Percentiles rank a stretch among this genome's conserved stretches.
Evolutionary conservation across 2,888 invertebrate species (phyloP).

Genomic region (Orthosia gothica): DNA sequence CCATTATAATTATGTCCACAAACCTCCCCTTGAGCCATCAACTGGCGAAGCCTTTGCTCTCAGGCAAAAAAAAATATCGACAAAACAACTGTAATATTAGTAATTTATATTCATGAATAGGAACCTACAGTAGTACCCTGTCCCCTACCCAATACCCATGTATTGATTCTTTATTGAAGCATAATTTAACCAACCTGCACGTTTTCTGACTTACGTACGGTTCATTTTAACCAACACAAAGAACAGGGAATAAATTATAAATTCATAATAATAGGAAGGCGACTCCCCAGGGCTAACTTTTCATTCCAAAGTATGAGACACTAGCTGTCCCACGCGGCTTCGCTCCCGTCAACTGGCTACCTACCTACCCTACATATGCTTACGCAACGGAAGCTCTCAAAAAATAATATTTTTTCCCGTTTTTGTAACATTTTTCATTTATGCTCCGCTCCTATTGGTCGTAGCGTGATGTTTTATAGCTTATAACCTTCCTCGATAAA

Average conservation of each 20-base stretch:
- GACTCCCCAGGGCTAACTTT: slow-evolving; percentile 13
- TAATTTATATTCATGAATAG: slow-evolving; percentile 42
- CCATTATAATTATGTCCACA: too few species aligned
- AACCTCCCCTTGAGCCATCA: too few species aligned
- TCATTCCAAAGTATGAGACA: slow-evolving; percentile 14
- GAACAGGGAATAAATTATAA: slow-evolving; percentile 23
- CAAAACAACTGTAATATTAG: background rate
- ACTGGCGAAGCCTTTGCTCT: too few species aligned
- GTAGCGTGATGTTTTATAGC: too few species aligned
- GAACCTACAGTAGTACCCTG: slow-evolving; percentile 5
- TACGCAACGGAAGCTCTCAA: too few species aligned
- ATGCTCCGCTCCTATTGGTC: too few species aligned
- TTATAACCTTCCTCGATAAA: too few species aligned
- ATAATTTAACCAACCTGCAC: background rate
- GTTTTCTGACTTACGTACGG: slow-evolving; percentile 11
- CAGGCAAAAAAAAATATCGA: slow-evolving; percentile 11
- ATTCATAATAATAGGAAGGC: slow-evolving; percentile 6
- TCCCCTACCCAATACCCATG: slow-evolving; percentile 7
- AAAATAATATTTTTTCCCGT: too few species aligned
- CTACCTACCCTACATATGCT: too few species aligned
- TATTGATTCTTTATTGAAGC: slow-evolving; percentile 22
- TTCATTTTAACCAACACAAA: slow-evolving; percentile 4
- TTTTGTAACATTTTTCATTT: too few species aligned
- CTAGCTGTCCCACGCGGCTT: too few species aligned
- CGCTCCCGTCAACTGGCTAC: too few species aligned